Base-by-base conservation (phyloP, 2,797 vertebrate species). In the Eulemur mongoz region DNA sequence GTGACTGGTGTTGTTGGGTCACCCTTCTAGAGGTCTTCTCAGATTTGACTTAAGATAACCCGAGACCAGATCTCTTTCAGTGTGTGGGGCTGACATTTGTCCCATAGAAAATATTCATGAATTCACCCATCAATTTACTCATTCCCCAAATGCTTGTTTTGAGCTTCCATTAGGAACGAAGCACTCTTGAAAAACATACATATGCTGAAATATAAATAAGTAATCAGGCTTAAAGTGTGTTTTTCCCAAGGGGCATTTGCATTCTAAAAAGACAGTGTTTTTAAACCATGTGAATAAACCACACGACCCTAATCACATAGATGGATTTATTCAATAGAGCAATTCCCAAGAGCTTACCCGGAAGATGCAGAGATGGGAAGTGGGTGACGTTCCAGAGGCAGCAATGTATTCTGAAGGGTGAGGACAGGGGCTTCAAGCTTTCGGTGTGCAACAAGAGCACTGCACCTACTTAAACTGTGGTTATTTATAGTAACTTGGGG, bases 231-330 rank as follows among this genome's bases (percentile, higher is more conserved):
- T 94, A 93, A 92, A 94, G 43, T 92, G 4, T 90, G 87, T 32
- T 25, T 90, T 88, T 90, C 63, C 69, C 45, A 81, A 81, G n/a
- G 27, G 35, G 43, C 63, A 83, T 72, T 72, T 86, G 45, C 45
- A 91, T 93, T 92, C 82, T 96, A 18, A 85, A 93, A 87, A 45
- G 48, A 73, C 27, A 52, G 12, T 52, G 38, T 73, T 79, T 95
- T 96, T 70, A 94, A 97, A 72, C 17, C 79, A 93, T 30, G 83
- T 75, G 70, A 94, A 96, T 94, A 97, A 96, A 82, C 69, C 50
- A 73, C 38, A 91, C 0, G 12, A 84, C 59, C n/a, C 25, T 93
- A 87, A 93, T 92, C 73, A 94, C 20, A 94, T n/a, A 85, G 35
- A 85, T 79, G 35, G 52, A 69, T 57, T 85, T 95, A 76, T 38